Conservation (phyloP, 2,113 vertebrate species). For the Propithecus coquereli region DNA sequence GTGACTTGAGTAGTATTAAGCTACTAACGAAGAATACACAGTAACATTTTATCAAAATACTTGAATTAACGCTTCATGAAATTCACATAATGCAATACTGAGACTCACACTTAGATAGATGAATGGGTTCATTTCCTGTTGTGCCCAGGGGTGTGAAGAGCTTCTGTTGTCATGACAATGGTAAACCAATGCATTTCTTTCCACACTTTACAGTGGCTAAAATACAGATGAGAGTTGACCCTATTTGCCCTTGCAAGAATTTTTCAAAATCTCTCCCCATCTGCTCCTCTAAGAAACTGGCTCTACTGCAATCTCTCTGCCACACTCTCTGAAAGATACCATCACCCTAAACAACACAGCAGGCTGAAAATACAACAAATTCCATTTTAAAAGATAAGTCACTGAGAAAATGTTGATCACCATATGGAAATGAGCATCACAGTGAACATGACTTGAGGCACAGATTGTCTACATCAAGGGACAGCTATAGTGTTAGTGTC, state of each 20-base stretch:
- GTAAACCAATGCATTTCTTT: neutral
- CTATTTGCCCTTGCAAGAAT: neutral
- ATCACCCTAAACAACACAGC: neutral
- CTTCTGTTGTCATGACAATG: neutral
- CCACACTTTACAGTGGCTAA: neutral
- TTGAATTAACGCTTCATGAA: neutral
- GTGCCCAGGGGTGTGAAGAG: neutral
- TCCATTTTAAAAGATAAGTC: conserved; percentile 22
- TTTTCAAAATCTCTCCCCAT: neutral
- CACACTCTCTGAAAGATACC: neutral
- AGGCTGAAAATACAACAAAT: neutral
- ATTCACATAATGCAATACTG: conserved; percentile 1
- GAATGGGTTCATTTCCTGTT: neutral
- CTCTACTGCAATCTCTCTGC: neutral
- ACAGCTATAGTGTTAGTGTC: neutral
- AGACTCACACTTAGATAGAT: neutral
- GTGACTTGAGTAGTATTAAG: neutral
- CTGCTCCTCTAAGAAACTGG: neutral
- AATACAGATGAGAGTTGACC: conserved; percentile 17
- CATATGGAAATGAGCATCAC: neutral
- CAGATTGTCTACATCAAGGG: neutral
- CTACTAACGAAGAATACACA: neutral
- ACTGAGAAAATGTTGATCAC: neutral
- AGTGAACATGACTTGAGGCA: neutral
- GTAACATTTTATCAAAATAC: neutral